Conservation (phyloP, 2,113 vertebrate species). For the Tympanuchus pallidicinctus region DNA sequence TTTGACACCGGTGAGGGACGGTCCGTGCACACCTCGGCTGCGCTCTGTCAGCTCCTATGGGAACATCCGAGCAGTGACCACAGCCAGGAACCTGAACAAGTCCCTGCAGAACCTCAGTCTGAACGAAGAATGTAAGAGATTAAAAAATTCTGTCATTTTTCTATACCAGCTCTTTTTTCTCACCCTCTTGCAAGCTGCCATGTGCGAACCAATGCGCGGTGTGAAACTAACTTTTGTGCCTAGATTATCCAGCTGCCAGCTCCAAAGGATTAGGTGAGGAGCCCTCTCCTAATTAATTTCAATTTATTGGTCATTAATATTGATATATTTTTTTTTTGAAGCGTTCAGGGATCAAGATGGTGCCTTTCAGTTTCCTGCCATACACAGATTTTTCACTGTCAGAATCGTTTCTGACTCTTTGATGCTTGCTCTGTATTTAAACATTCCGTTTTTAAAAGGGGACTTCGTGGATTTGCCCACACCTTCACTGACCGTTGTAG, state of each 20-base stretch:
- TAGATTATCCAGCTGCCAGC: background rate
- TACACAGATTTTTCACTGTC: background rate
- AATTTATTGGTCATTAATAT: background rate
- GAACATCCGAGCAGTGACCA: constrained; percentile 94
- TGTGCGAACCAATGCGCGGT: accelerated
- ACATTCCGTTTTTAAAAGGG: background rate
- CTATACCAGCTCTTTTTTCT: background rate
- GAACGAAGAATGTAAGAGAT: constrained; percentile 89
- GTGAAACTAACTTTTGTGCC: background rate
- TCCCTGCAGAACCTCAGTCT: constrained; percentile 98
- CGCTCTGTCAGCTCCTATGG: constrained; percentile 98
- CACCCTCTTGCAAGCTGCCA: accelerated
- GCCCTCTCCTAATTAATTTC: background rate
- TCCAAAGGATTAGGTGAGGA: background rate
- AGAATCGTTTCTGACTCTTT: background rate
- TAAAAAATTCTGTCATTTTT: accelerated
- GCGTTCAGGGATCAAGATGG: background rate
- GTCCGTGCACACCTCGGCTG: constrained; percentile 90
- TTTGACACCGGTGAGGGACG: constrained; percentile 90
- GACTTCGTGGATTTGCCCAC: background rate
- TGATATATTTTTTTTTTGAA: background rate
- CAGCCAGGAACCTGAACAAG: constrained; percentile 93
- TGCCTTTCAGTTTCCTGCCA: background rate
- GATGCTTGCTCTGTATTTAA: background rate
- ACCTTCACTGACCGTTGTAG: background rate